phyloP scores from a whole-genome alignment of 64 coral and sea anemone genomes.

The Astreopora myriophthalma region DNA sequence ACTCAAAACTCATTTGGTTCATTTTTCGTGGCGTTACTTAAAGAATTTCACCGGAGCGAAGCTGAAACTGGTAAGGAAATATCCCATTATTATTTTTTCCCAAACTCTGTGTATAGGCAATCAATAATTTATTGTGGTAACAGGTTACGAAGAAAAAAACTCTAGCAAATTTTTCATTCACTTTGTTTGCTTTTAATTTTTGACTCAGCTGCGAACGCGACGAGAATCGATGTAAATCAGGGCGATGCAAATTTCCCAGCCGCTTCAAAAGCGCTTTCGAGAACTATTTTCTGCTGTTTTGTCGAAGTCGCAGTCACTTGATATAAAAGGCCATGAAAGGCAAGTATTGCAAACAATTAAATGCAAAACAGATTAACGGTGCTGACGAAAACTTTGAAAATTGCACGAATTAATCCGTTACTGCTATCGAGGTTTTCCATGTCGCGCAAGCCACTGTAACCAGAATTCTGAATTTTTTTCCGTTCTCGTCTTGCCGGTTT shows the following conservation, averaged over 20 bases:
- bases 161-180: not conserved
- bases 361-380: not conserved
- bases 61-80: conserved; percentile 80
- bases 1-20: conserved; percentile 85
- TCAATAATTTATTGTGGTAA: conserved; percentile 18
- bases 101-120: not conserved
- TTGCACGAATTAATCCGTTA: too few species aligned
- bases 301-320: too few species aligned
- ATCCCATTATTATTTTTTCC: not conserved
- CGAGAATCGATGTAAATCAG: not conserved
- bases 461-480: too few species aligned
- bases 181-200: not conserved
- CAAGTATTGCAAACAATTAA: not conserved
- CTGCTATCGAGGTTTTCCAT: too few species aligned
- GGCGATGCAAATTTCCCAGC: not conserved
- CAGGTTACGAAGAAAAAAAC: not conserved
- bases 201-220: too few species aligned
- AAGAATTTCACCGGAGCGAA: conserved; percentile 80
- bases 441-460: too few species aligned
- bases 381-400: not conserved
- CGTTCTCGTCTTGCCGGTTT: not conserved
- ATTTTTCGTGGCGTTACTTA: conserved; percentile 84
- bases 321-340: too few species aligned
- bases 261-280: not conserved
- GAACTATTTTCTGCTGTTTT: too few species aligned